These are phyloP conservation scores for Nebria brevicollis DNA, from an alignment of 2,888 invertebrate species.

Conservation along the genomic window DNA sequence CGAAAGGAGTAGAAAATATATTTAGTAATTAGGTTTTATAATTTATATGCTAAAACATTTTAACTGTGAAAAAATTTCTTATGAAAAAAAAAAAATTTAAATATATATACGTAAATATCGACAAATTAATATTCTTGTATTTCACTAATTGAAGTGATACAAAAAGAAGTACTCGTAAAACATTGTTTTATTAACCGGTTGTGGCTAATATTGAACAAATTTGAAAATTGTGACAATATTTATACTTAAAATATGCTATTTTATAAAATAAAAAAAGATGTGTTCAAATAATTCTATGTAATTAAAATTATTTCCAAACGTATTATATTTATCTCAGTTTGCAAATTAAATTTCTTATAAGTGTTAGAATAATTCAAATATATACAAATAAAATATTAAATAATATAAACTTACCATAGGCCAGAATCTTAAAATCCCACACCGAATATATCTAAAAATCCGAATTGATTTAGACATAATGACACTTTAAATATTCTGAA, in stretches of 20 bases:
- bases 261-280: too few relatives aligned
- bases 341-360: neutral
- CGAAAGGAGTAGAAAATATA: too few relatives aligned
- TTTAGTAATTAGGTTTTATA: too few relatives aligned
- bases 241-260: too few relatives aligned
- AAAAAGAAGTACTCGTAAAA: too few relatives aligned
- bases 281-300: too few relatives aligned
- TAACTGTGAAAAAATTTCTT: neutral
- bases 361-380: neutral
- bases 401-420: constrained; percentile 8
- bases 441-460: neutral
- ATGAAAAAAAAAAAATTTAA: neutral
- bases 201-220: too few relatives aligned
- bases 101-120: neutral
- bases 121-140: neutral
- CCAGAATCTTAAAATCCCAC: constrained; percentile 4
- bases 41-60: too few relatives aligned
- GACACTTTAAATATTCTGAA: neutral
- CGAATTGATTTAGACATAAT: constrained; percentile 1
- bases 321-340: too few relatives aligned
- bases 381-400: neutral
- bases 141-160: neutral
- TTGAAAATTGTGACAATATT: too few relatives aligned
- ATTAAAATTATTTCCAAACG: too few relatives aligned
- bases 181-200: too few relatives aligned